Conservation (phyloP, 2,888 invertebrate genomes). For the Plagiodera versicolora region DNA sequence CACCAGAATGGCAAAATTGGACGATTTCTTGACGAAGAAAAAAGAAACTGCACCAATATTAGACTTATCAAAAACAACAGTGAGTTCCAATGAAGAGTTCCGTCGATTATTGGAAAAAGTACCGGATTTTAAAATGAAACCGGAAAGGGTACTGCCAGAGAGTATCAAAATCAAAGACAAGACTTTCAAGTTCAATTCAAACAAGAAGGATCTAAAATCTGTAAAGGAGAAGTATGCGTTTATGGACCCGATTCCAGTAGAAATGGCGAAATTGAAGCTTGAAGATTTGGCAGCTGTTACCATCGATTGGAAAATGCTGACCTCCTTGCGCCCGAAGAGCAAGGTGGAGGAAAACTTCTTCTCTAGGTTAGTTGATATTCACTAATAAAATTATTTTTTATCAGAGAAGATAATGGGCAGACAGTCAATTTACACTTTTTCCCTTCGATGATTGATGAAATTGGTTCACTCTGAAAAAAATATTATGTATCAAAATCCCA, state of each 20-base stretch:
- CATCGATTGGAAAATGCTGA: constrained; percentile 93
- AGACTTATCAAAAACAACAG: constrained; percentile 79
- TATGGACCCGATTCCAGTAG: constrained; percentile 79
- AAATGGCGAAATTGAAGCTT: constrained; percentile 76
- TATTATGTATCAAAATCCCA: too few species aligned
- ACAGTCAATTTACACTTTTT: too few species aligned
- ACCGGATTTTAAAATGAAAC: constrained; percentile 86
- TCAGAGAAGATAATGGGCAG: too few species aligned
- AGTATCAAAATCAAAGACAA: constrained; percentile 76
- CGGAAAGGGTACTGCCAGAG: constrained; percentile 79
- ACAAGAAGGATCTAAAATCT: constrained; percentile 70
- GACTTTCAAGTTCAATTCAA: constrained; percentile 73
- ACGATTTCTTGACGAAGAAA: constrained; percentile 82
- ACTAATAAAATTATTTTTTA: background rate
- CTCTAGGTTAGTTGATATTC: constrained; percentile 61
- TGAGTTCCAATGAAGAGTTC: constrained; percentile 80
- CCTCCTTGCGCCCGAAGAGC: constrained; percentile 80
- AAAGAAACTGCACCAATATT: constrained; percentile 82
- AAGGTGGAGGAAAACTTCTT: constrained; percentile 87
- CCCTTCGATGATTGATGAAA: too few species aligned
- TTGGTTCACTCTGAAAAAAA: too few species aligned
- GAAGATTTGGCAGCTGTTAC: constrained; percentile 80
- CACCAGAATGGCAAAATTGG: constrained; percentile 66
- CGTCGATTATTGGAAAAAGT: constrained; percentile 81
- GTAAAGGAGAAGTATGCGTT: constrained; percentile 66